Evolutionary conservation across 2,888 invertebrate species (phyloP), one percentile per base, ranked within the genome.

Genomic region (Tenthredo livida): DNA sequence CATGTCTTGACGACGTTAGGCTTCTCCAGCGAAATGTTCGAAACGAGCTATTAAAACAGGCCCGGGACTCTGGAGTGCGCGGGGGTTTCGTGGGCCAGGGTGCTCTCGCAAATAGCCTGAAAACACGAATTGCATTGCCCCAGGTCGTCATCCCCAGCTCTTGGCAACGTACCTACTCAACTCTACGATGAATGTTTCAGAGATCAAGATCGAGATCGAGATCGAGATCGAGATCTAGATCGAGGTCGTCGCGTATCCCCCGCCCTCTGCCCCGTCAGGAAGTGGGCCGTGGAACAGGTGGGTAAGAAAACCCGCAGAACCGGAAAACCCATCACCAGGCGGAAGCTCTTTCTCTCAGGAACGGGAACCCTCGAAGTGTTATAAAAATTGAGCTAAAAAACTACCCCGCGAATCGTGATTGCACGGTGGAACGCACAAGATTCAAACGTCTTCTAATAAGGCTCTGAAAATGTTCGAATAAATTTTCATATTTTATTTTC

Each of bases 51-150:
- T 61, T 80, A 80, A 80, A 80, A 80, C 43, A 73, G 80, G 80
- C 29, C 40, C 80, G 61, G 33, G 58, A 80, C 58, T 61, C 61
- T 61, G 21, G 37, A 61, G 61, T 61, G 40, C 40, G 61, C n/a
- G 9, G 17, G 77, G 54, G 15, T 3, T 12, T 54, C 54, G 12
- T 54, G 25, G 61, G 58, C 80, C 61, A 80, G 37, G 80, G 80
- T 61, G 61, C 61, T 61, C 40, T 61, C 33, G 80, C 80, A 61
- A 80, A 80, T 80, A 40, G 80, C 61, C 61, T 80, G n/a, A 58
- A 80, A 80, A 80, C 80, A 80, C 80, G 80, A 80, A 80, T 80
- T 80, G 80, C 80, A 80, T 61, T 80, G 80, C 77, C 77, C 77
- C 77, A 50, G 77, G 77, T 77, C 33, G 33, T 29, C 77, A 10